A percentile compares a stretch with the other conserved stretches of the same genome.
Conservation (phyloP, 2,888 invertebrate genomes). For the Spodoptera exigua region DNA sequence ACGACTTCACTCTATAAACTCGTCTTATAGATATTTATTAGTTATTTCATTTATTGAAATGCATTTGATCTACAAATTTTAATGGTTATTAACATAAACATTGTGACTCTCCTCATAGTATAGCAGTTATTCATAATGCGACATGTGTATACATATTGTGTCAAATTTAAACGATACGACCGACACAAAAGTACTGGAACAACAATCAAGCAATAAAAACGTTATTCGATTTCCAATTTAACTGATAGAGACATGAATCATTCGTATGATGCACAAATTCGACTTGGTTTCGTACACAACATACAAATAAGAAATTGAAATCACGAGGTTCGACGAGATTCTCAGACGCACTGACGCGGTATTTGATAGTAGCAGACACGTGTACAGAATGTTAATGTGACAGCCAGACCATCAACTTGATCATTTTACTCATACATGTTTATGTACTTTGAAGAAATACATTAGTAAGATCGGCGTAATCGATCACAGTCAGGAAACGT, state of each 20-base stretch:
- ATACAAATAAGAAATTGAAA: constrained; percentile 53
- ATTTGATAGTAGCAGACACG: constrained; percentile 47
- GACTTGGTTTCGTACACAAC: constrained; percentile 40
- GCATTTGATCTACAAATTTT: no score
- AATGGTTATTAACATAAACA: no score
- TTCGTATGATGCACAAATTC: constrained; percentile 33
- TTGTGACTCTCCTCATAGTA: neutral
- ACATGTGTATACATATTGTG: constrained; percentile 9
- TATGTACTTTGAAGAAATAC: constrained; percentile 37
- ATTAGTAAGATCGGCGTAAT: constrained; percentile 34
- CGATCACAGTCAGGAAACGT: constrained; percentile 42
- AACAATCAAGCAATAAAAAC: constrained; percentile 46
- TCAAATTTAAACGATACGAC: constrained; percentile 33
- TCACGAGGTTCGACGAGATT: constrained; percentile 53
- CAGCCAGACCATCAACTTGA: constrained; percentile 44
- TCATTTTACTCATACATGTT: constrained; percentile 58
- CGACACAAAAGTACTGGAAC: constrained; percentile 32
- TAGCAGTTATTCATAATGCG: constrained; percentile 19
- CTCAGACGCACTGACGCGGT: constrained; percentile 58
- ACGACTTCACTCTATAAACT: no score
- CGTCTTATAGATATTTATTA: no score
- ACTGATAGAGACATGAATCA: constrained; percentile 52
- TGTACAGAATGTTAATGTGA: constrained; percentile 50
- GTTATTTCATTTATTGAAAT: no score
- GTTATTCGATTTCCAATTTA: constrained; percentile 40